Conservation (phyloP, 1,140 invertebrate genomes). For the Habropoda laboriosa region DNA sequence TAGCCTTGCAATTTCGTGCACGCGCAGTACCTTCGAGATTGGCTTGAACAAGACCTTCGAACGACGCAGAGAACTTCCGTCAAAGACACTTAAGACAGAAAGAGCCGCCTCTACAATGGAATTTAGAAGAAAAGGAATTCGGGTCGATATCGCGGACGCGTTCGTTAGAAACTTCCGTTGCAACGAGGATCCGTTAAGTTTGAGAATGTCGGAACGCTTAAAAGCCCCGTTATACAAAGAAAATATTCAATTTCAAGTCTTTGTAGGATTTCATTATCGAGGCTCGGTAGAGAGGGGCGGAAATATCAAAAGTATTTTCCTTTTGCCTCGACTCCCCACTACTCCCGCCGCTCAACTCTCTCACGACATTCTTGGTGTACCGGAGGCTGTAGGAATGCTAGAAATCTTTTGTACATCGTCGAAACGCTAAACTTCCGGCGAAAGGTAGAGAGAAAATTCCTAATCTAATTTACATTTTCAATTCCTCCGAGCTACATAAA, state of each 20-base stretch:
- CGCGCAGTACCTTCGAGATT: background rate
- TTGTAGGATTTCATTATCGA: conserved; percentile 33
- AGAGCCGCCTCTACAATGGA: background rate
- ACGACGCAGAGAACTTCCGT: background rate
- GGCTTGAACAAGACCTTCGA: background rate
- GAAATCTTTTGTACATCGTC: background rate
- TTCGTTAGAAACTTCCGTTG: conserved; percentile 1
- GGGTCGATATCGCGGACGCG: conserved; percentile 1
- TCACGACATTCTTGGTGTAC: background rate
- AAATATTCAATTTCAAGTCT: conserved; percentile 34
- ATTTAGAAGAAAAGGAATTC: conserved; percentile 22
- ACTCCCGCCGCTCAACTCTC: too few relatives aligned
- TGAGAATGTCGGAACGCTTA: conserved; percentile 26
- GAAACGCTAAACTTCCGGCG: background rate
- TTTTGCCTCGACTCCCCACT: background rate
- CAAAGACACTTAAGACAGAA: conserved; percentile 3
- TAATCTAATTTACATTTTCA: conserved; percentile 13
- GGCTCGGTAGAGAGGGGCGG: background rate
- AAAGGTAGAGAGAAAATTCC: background rate
- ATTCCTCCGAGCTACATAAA: background rate
- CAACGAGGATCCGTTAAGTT: conserved; percentile 18
- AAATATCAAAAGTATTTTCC: conserved; percentile 32
- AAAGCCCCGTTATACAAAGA: conserved; percentile 31
- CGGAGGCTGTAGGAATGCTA: conserved; percentile 1
- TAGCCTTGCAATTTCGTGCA: background rate